These are phyloP conservation scores for Ormyrus pomaceus DNA, from an alignment of 2,888 invertebrate genomes.

Conservation along the genomic window DNA sequence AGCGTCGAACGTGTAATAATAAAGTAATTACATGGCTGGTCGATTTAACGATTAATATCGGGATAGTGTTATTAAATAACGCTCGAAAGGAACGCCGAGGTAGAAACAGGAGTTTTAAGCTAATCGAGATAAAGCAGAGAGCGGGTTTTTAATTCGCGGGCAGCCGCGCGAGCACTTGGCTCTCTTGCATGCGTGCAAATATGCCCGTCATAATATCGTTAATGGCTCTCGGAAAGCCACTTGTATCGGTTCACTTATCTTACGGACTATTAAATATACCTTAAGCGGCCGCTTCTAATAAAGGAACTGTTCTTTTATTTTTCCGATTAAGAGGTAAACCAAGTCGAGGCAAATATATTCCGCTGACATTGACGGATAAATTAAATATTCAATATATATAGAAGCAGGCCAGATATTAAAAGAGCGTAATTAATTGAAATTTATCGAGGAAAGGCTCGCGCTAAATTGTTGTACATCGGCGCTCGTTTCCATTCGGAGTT, in stretches of 20 bases:
- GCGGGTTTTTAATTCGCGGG: conserved; percentile 11
- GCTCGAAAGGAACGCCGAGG: background rate
- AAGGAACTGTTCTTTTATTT: background rate
- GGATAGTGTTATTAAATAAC: too few species aligned
- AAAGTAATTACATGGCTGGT: background rate
- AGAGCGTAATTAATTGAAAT: too few species aligned
- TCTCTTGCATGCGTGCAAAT: conserved; percentile 15
- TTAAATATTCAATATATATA: background rate
- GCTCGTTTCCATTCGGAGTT: too few species aligned
- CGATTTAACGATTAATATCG: background rate
- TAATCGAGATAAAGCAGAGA: conserved; percentile 10
- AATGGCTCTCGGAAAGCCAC: conserved; percentile 38
- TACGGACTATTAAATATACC: conserved; percentile 23
- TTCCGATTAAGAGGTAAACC: background rate
- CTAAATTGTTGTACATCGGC: too few species aligned
- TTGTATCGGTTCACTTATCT: conserved; percentile 35
- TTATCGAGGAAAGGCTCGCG: too few species aligned
- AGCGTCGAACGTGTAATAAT: background rate
- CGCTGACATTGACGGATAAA: too few species aligned
- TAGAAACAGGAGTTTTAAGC: background rate
- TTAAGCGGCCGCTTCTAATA: background rate
- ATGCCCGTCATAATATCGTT: conserved; percentile 24
- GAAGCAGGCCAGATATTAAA: too few species aligned
- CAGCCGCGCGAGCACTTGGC: conserved; percentile 18
- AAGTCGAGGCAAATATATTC: too few species aligned